Percentiles rank a stretch among this genome's conserved stretches.
These are phyloP conservation scores for Meteorus colon DNA, from an alignment of 2,888 invertebrate species.

Conservation along the genomic window DNA sequence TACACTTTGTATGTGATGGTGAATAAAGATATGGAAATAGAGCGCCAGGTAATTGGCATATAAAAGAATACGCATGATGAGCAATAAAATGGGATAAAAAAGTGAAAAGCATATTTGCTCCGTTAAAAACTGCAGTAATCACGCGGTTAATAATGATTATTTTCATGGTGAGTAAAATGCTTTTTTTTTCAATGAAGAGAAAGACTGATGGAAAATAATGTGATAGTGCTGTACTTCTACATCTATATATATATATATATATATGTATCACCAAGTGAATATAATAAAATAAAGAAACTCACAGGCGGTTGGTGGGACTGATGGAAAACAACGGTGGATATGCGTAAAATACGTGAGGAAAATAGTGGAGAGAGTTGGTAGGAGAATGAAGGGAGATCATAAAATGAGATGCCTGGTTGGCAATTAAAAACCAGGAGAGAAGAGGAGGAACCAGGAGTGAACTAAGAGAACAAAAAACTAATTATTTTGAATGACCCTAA, in stretches of 20 bases:
- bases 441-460: slow-evolving; percentile 39
- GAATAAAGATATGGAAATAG: too few species aligned
- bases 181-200: background rate
- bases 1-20: too few species aligned
- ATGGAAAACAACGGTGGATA: slow-evolving; percentile 24
- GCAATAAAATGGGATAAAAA: background rate
- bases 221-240: slow-evolving; percentile 7
- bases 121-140: slow-evolving; percentile 47
- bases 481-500: slow-evolving; percentile 65
- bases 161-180: slow-evolving; percentile 53
- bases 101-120: background rate
- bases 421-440: slow-evolving; percentile 45
- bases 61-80: background rate
- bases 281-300: slow-evolving; percentile 33
- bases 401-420: slow-evolving; percentile 31
- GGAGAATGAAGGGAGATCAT: slow-evolving; percentile 17
- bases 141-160: slow-evolving; percentile 56
- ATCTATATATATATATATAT: background rate
- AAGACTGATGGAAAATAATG: slow-evolving; percentile 30
- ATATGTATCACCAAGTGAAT: slow-evolving; percentile 1
- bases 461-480: slow-evolving; percentile 59
- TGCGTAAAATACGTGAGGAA: background rate
- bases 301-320: slow-evolving; percentile 16
- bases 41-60: background rate
- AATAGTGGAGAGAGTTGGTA: slow-evolving; percentile 1